Evolutionary conservation across 2,888 invertebrate genomes (phyloP), one percentile per base, ranked within the genome.

Genomic region (Agrenia bidenticulata): DNA sequence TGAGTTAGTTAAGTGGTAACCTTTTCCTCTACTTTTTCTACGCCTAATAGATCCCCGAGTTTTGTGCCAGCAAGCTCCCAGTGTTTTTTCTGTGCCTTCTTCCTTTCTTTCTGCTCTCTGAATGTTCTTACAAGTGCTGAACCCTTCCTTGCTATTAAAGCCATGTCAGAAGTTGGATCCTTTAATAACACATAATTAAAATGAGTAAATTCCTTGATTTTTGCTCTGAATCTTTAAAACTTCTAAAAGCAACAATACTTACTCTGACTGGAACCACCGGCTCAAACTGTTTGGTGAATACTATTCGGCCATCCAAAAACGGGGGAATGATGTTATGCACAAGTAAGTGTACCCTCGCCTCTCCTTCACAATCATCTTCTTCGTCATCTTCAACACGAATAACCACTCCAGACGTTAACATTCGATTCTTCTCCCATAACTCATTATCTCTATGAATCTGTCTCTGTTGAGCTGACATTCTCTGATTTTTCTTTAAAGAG

Each of bases 281-380:
- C 79, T 98, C 97, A 0, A 95, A 95, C 80, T 99, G 98, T 78
- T 98, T 99, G 0, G 99, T 99, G 81, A 99, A 99, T 0, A 98
- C 96, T 75, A 99, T 98, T 62, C 99, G 85, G 0, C 99, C 99
- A 80, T 99, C 99, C 1, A 99, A 84, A 82, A 99, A 99, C 0
- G 99, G 99, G 0, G 99, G 99, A 7, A 99, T 93, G 64, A 98
- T 94, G 79, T 99, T 98, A 80, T 97, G 96, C 0, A 99, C 98
- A 7, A 98, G 81, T 19, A 99, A 83, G 82, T 99, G 97, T 0
- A 99, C 97, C 50, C 97, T 83, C 69, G 95, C 95, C 64, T 95
- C 89, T 51, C 88, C 92, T 80, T 96, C 95, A 81, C 99, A 98
- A 77, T 98, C 97, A 79, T 93, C 89, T 79, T 96, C 96, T 76